Conservation (phyloP, 2,888 invertebrate species). For the Flexamia atlantica region DNA sequence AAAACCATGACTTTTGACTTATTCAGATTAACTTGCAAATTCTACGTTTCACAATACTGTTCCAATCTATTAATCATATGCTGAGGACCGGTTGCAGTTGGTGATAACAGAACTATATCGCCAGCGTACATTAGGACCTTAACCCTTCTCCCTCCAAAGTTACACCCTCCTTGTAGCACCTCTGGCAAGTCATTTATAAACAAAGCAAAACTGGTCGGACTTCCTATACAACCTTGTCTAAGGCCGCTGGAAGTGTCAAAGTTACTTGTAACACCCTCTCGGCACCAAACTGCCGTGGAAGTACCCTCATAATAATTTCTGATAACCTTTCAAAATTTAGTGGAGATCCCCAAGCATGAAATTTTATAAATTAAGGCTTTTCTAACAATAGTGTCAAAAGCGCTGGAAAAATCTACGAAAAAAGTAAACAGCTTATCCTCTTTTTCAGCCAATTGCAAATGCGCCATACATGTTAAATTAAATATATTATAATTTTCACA, state of each 20-base stretch:
- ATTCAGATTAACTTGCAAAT: constrained; percentile 64
- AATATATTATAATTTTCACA: constrained; percentile 67
- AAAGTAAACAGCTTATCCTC: constrained; percentile 62
- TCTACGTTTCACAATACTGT: constrained; percentile 64
- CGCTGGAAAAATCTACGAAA: constrained; percentile 63
- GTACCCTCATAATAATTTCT: constrained; percentile 6
- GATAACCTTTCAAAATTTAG: constrained; percentile 63
- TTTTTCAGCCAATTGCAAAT: constrained; percentile 59
- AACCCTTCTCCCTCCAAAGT: constrained; percentile 57
- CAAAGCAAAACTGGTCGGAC: constrained; percentile 64
- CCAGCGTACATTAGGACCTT: constrained; percentile 66
- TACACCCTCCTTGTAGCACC: constrained; percentile 35
- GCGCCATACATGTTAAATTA: constrained; percentile 61
- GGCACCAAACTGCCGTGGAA: not conserved
- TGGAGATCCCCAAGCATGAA: constrained; percentile 56
- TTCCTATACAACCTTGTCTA: constrained; percentile 67
- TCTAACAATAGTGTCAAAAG: constrained; percentile 66
- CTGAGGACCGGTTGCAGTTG: constrained; percentile 60
- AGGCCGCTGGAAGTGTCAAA: constrained; percentile 61
- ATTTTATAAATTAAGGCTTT: constrained; percentile 19
- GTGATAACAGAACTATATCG: constrained; percentile 65
- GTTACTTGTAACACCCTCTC: constrained; percentile 56
- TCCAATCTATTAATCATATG: constrained; percentile 63
- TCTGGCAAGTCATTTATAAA: constrained; percentile 64
- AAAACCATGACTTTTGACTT: constrained; percentile 69